phyloP scores from a whole-genome alignment of 2,113 vertebrate species.

The Sorex araneus region DNA sequence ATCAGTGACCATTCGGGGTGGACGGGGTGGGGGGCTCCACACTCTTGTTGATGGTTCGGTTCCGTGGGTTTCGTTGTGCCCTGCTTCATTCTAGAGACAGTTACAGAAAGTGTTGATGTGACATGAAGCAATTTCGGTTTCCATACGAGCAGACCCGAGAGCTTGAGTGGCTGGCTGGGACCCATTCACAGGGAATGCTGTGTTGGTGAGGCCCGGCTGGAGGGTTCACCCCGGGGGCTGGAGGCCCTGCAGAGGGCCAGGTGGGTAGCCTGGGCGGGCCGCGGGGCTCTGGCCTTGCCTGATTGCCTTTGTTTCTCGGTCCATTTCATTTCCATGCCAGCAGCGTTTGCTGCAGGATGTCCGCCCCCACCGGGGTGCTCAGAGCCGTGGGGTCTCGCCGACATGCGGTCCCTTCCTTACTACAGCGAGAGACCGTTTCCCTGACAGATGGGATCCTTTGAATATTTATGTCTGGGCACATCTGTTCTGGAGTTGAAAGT shows the following conservation, averaged over 20 bases:
- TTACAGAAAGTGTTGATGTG: not conserved
- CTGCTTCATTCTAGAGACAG: not conserved
- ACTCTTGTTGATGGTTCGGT: not conserved
- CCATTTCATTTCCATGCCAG: constrained; percentile 51
- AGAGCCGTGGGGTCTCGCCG: constrained; percentile 67
- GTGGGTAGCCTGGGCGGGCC: not conserved
- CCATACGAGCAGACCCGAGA: not conserved
- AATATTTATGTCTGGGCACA: constrained; percentile 86
- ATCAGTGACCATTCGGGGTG: not conserved
- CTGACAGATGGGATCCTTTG: constrained; percentile 86
- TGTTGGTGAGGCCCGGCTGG: not conserved
- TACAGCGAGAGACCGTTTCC: constrained; percentile 78
- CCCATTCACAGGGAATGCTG: too few species aligned
- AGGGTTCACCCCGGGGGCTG: not conserved
- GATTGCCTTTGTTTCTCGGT: constrained; percentile 25
- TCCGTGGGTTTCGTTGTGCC: not conserved
- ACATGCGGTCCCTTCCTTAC: constrained; percentile 45
- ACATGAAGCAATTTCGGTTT: not conserved
- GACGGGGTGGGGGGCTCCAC: not conserved
- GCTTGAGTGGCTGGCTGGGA: not conserved
- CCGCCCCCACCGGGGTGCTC: constrained; percentile 60
- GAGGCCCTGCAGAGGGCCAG: not conserved
- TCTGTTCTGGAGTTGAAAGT: constrained; percentile 84
- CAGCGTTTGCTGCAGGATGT: constrained; percentile 75
- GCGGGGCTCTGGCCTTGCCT: not conserved